Conservation (phyloP, 2,888 invertebrate species). For the Thalpophila matura region DNA sequence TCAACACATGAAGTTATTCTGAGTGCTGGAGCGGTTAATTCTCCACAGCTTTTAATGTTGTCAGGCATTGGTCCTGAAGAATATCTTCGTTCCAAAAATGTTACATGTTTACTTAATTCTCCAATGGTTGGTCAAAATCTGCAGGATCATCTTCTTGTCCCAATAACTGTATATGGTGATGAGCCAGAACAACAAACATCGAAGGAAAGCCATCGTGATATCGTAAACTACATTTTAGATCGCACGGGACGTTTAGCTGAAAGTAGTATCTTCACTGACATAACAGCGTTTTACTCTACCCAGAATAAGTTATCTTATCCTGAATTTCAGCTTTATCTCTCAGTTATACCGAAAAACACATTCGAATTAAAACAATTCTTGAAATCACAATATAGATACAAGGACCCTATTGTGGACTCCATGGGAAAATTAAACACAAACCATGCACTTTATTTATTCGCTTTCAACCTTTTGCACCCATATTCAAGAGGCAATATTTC, state of each 20-base stretch:
- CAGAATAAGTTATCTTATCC: constrained; percentile 26
- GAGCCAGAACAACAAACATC: constrained; percentile 19
- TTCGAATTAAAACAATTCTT: constrained; percentile 16
- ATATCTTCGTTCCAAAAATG: constrained; percentile 70
- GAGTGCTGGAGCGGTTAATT: constrained; percentile 79
- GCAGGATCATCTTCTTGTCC: constrained; percentile 44
- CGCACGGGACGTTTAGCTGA: constrained; percentile 35
- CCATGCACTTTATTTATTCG: constrained; percentile 45
- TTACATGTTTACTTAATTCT: constrained; percentile 72
- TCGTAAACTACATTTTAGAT: constrained; percentile 31
- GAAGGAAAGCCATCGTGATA: constrained; percentile 28
- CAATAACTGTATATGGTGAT: constrained; percentile 45
- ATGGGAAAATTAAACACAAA: constrained; percentile 28
- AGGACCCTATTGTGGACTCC: constrained; percentile 34
- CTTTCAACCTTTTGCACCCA: constrained; percentile 49
- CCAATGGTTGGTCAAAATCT: constrained; percentile 60
- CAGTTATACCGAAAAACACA: constrained; percentile 34
- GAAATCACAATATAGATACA: constrained; percentile 27
- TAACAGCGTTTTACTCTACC: constrained; percentile 49
- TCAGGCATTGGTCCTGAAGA: constrained; percentile 82
- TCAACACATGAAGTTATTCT: constrained; percentile 76
- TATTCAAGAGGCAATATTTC: constrained; percentile 51
- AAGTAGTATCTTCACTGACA: constrained; percentile 36
- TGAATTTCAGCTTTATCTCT: constrained; percentile 43
- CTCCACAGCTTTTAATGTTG: constrained; percentile 79